These are phyloP conservation scores for Axea sp. DNA, from an alignment of 2,888 invertebrate species.

Conservation along the genomic window DNA sequence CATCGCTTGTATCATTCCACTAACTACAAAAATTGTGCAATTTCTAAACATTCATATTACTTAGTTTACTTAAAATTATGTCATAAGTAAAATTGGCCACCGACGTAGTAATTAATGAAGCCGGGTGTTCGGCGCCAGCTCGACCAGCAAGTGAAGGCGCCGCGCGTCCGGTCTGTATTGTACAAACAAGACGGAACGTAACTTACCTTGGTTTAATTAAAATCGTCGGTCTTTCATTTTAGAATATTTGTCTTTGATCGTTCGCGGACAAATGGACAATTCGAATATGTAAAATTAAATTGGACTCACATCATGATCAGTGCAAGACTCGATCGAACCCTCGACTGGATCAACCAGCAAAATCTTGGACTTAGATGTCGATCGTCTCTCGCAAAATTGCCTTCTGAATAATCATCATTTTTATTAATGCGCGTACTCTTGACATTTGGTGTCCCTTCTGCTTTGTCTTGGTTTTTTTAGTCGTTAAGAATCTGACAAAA, in stretches of 20 bases:
- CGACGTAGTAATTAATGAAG: conserved; percentile 29
- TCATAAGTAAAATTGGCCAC: conserved; percentile 58
- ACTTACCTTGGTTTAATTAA: conserved; percentile 51
- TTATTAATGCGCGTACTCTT: not conserved
- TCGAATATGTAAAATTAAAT: conserved; percentile 15
- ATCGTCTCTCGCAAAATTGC: conserved; percentile 68
- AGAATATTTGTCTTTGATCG: conserved; percentile 46
- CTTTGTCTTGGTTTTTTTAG: not conserved
- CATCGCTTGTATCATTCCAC: conserved; percentile 61
- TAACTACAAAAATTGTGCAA: conserved; percentile 74
- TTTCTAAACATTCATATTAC: conserved; percentile 71
- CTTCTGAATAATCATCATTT: not conserved
- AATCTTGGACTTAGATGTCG: conserved; percentile 67
- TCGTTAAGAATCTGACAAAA: conserved; percentile 64
- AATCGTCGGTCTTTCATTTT: conserved; percentile 32
- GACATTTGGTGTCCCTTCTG: not conserved
- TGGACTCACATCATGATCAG: conserved; percentile 16
- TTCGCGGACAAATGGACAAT: conserved; percentile 53
- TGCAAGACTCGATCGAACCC: conserved; percentile 74
- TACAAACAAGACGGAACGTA: conserved; percentile 56
- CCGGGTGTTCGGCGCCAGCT: conserved; percentile 62
- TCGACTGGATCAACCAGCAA: conserved; percentile 75
- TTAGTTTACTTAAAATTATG: conserved; percentile 50
- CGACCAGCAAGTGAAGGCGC: conserved; percentile 74
- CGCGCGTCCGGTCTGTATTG: conserved; percentile 56